A percentile compares a stretch with the other conserved stretches of the same genome.
These are phyloP conservation scores for Sebastes minor DNA, from an alignment of 2,797 vertebrate genomes.

Conservation along the genomic window DNA sequence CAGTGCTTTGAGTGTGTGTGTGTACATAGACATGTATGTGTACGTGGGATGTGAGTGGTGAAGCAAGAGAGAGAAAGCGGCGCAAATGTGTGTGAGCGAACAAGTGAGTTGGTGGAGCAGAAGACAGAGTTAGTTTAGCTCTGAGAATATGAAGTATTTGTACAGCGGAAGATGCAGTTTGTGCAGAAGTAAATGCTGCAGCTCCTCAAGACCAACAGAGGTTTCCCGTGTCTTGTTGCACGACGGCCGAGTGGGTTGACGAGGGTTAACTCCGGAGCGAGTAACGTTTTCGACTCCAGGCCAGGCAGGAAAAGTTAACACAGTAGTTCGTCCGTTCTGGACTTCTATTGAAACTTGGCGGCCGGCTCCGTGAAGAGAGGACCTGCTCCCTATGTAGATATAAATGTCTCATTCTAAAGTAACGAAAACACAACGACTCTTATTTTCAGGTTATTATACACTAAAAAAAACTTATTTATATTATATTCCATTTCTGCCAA, in stretches of 20 bases:
- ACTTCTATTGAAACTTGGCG: fast-evolving
- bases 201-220: background rate
- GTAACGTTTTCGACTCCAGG: too few relatives aligned
- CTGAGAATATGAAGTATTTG: background rate
- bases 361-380: too few relatives aligned
- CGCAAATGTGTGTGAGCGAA: background rate
- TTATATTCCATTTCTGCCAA: too few relatives aligned
- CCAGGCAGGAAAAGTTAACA: too few relatives aligned
- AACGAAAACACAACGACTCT: fast-evolving
- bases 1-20: background rate
- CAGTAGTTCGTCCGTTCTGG: too few relatives aligned
- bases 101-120: background rate
- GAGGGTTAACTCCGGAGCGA: too few relatives aligned
- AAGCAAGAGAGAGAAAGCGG: background rate
- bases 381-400: too few relatives aligned
- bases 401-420: too few relatives aligned
- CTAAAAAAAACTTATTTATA: fast-evolving
- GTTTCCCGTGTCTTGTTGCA: background rate
- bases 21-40: too few relatives aligned
- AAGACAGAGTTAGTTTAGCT: background rate
- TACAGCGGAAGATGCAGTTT: background rate
- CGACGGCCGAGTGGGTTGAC: fast-evolving
- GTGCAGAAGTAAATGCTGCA: background rate
- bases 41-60: background rate
- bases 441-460: too few relatives aligned